Evolutionary conservation across 2,797 vertebrate species (phyloP).

Genomic region (Neomorphus geoffroyi): DNA sequence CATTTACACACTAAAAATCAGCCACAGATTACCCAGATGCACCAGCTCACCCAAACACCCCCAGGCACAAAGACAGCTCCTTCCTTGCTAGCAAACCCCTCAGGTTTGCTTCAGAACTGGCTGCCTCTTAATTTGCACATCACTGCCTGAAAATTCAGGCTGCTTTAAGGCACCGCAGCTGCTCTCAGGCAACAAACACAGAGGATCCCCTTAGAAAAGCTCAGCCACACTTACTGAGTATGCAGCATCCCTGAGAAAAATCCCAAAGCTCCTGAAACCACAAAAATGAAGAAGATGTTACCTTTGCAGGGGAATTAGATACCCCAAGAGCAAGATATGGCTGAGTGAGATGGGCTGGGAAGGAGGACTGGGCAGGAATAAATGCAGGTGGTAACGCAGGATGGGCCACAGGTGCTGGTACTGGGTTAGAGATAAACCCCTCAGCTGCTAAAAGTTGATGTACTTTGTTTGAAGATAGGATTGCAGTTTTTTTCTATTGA

Average conservation of each 20-base stretch:
- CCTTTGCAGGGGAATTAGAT: not conserved
- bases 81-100: not conserved
- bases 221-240: fast-evolving
- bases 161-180: not conserved
- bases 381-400: not conserved
- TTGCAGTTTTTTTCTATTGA: not conserved
- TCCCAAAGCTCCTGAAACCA: not conserved
- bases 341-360: fast-evolving
- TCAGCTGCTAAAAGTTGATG: fast-evolving
- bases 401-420: not conserved
- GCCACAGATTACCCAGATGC: not conserved
- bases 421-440: no score
- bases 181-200: not conserved
- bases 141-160: not conserved
- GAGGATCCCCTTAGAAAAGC: not conserved
- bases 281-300: fast-evolving
- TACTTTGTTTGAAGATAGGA: fast-evolving
- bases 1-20: not conserved
- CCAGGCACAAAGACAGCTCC: not conserved
- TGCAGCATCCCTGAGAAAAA: not conserved
- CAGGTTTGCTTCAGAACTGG: no score
- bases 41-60: not conserved
- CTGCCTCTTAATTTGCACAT: not conserved
- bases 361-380: no score
- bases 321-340: not conserved